Evolutionary conservation across 2,888 invertebrate species (phyloP).

Genomic region (Idaea dimidiata): DNA sequence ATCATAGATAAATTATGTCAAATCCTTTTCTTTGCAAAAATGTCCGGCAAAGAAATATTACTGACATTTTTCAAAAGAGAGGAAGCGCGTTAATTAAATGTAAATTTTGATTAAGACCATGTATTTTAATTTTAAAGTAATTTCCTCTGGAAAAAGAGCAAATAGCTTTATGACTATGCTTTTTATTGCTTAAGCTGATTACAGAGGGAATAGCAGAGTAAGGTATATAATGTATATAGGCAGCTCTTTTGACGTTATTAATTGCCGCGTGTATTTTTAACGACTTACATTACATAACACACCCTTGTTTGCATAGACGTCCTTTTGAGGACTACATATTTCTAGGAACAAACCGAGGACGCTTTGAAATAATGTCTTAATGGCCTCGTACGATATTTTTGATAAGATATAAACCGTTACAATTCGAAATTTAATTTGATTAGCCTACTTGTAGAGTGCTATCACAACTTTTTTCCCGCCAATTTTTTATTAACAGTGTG

Average conservation of each 20-base stretch:
- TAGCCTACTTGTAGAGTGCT: too few species aligned
- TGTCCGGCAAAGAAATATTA: conserved; percentile 20
- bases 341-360: too few species aligned
- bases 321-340: too few species aligned
- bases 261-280: background rate
- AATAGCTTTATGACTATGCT: background rate
- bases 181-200: background rate
- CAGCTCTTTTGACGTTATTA: background rate
- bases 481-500: too few species aligned
- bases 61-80: conserved; percentile 19
- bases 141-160: background rate
- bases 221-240: background rate
- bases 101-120: background rate
- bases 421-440: too few species aligned
- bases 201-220: background rate
- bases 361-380: too few species aligned
- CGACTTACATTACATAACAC: background rate
- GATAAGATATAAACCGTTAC: too few species aligned
- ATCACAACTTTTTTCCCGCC: too few species aligned
- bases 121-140: background rate
- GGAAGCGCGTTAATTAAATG: background rate
- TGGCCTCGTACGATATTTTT: too few species aligned
- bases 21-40: conserved; percentile 26
- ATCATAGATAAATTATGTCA: conserved; percentile 27
- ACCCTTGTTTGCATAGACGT: too few species aligned